A percentile compares a stretch with the other conserved stretches of the same genome.
Evolutionary conservation across 2,797 vertebrate genomes (phyloP).

Genomic region (Enteromius mattozi): DNA sequence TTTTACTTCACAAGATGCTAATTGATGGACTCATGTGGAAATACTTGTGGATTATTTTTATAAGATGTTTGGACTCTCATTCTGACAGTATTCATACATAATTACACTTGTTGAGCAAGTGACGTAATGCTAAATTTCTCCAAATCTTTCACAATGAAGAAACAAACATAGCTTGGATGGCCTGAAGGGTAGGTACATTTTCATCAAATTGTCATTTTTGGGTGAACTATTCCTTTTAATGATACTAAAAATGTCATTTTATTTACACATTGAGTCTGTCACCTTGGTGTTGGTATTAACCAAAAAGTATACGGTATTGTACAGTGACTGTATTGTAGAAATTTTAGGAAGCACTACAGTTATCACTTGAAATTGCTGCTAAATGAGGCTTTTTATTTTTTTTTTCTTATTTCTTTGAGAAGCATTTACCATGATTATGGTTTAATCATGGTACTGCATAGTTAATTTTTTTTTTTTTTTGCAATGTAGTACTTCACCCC

Average conservation of each 20-base stretch:
- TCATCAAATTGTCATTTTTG: too few species aligned
- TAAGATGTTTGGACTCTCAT: too few species aligned
- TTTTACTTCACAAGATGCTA: too few species aligned
- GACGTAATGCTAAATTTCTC: too few species aligned
- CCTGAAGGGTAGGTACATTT: too few species aligned
- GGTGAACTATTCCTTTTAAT: neutral
- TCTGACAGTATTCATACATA: too few species aligned
- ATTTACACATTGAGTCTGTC: neutral
- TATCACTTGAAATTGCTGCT: neutral
- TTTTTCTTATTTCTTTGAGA: neutral
- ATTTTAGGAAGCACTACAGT: neutral
- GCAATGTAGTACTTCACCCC: neutral
- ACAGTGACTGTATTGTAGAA: neutral
- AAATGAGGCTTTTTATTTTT: neutral
- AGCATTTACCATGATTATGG: neutral
- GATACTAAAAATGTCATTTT: neutral
- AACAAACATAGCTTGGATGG: too few species aligned
- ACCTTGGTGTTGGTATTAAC: neutral
- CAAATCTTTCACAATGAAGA: too few species aligned
- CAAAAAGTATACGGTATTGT: neutral
- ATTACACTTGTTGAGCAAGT: too few species aligned
- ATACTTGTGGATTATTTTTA: too few species aligned
- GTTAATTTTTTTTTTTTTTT: neutral
- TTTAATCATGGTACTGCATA: neutral
- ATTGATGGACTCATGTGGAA: too few species aligned